phyloP scores from a whole-genome alignment of 2,113 vertebrate genomes.

The Heteronetta atricapilla region DNA sequence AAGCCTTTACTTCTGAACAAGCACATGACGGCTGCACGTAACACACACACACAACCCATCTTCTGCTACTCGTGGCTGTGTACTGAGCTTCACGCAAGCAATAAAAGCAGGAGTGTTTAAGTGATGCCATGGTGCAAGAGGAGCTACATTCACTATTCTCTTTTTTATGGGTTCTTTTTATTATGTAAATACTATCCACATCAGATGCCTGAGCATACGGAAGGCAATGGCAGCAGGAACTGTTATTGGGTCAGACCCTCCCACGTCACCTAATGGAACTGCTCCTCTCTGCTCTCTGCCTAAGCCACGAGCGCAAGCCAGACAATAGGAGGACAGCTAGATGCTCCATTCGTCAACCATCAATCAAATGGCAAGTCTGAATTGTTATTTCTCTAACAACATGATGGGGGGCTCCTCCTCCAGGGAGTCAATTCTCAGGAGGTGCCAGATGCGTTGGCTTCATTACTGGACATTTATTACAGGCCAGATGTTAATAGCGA shows the following conservation, averaged over 20 bases:
- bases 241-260: neutral
- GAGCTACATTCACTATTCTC: neutral
- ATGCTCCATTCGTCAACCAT: neutral
- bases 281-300: neutral
- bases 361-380: neutral
- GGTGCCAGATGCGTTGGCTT: neutral
- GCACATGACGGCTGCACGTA: accelerated
- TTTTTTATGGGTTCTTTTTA: neutral
- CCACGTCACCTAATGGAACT: neutral
- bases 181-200: neutral
- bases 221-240: neutral
- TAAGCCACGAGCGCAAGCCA: neutral
- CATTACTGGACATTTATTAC: neutral
- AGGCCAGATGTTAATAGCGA: neutral
- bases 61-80: neutral
- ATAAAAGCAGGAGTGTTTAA: neutral
- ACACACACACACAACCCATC: neutral
- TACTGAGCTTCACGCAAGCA: neutral
- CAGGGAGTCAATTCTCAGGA: neutral
- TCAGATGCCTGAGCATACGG: neutral
- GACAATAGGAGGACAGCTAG: neutral
- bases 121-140: neutral
- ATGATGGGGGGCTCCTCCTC: neutral
- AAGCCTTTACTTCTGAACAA: neutral
- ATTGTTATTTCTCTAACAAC: neutral